A percentile compares a stretch with the other conserved stretches of the same genome.
Conservation (phyloP, 2,888 invertebrate species). For the Drosophila mimetica region DNA sequence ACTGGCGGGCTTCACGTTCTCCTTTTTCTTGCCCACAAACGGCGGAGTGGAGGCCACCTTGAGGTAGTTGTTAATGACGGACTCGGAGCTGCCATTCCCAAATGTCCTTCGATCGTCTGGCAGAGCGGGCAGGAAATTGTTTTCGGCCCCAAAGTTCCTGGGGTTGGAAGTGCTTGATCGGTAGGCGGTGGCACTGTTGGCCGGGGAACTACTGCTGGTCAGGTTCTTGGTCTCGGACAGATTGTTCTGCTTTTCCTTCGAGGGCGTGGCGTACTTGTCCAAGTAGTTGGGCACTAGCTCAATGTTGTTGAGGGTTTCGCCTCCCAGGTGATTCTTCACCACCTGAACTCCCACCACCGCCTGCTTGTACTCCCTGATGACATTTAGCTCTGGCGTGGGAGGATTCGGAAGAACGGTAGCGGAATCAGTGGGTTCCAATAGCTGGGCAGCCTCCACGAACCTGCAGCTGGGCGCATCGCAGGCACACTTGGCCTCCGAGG, state of each 20-base stretch:
- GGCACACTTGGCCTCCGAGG: constrained; percentile 68
- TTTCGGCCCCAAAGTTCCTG: constrained; percentile 69
- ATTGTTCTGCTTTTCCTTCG: constrained; percentile 81
- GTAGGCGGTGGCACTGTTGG: constrained; percentile 28
- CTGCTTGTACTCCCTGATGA: constrained; percentile 82
- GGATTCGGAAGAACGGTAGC: constrained; percentile 19
- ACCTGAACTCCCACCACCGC: constrained; percentile 61
- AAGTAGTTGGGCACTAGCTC: constrained; percentile 75
- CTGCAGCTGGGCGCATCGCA: constrained; percentile 75
- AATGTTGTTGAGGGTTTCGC: constrained; percentile 66
- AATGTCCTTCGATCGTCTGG: constrained; percentile 57
- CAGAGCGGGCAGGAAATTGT: constrained; percentile 68
- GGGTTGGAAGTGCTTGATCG: constrained; percentile 10
- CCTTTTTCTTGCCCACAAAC: constrained; percentile 79
- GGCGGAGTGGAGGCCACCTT: constrained; percentile 76
- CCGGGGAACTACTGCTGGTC: not conserved
- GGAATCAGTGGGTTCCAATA: not conserved
- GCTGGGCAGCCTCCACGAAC: constrained; percentile 42
- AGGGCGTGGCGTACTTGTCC: constrained; percentile 68
- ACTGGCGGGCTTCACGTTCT: constrained; percentile 74
- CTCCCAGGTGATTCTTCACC: constrained; percentile 23
- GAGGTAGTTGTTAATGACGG: constrained; percentile 83
- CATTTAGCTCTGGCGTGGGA: constrained; percentile 70
- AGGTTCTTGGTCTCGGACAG: constrained; percentile 74
- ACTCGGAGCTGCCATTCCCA: constrained; percentile 62